These are phyloP conservation scores for Hyles vespertilio DNA, from an alignment of 1,140 invertebrate species.

Conservation along the genomic window DNA sequence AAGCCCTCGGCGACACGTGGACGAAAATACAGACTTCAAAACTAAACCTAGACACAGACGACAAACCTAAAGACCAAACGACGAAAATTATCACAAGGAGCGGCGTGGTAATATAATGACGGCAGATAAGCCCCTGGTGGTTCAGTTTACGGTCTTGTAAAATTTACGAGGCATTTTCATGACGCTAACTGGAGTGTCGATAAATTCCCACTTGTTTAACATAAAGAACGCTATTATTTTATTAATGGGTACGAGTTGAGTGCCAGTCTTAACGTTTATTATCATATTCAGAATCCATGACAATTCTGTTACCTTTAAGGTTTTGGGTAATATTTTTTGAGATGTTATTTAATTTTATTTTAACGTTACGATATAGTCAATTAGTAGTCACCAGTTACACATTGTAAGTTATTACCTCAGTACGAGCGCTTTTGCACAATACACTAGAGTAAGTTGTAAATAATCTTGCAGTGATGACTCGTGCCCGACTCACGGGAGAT, in stretches of 20 bases:
- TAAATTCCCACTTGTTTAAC: constrained; percentile 62
- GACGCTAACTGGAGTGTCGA: constrained; percentile 49
- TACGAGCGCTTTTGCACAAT: constrained; percentile 70
- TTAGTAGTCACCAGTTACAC: constrained; percentile 70
- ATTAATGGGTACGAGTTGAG: constrained; percentile 16
- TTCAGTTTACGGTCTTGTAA: constrained; percentile 52
- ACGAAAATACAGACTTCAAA: constrained; percentile 82
- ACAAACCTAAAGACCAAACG: constrained; percentile 54
- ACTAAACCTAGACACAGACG: constrained; percentile 37
- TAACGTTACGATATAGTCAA: constrained; percentile 43
- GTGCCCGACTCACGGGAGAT: background rate
- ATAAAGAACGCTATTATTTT: constrained; percentile 44
- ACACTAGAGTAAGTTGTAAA: constrained; percentile 53
- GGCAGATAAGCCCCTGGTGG: constrained; percentile 29
- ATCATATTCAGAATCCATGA: constrained; percentile 43
- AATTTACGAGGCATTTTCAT: constrained; percentile 53
- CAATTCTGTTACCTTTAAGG: constrained; percentile 60
- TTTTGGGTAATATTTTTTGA: constrained; percentile 33
- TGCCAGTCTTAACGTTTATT: constrained; percentile 14
- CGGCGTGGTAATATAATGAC: constrained; percentile 67
- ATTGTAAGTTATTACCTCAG: constrained; percentile 71
- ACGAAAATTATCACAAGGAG: constrained; percentile 69
- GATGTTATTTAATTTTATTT: constrained; percentile 41
- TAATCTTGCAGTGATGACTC: constrained; percentile 14
- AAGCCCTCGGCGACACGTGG: constrained; percentile 96